These are phyloP conservation scores for Trichoplusia ni DNA, from an alignment of 1,140 invertebrate genomes.

Conservation along the genomic window DNA sequence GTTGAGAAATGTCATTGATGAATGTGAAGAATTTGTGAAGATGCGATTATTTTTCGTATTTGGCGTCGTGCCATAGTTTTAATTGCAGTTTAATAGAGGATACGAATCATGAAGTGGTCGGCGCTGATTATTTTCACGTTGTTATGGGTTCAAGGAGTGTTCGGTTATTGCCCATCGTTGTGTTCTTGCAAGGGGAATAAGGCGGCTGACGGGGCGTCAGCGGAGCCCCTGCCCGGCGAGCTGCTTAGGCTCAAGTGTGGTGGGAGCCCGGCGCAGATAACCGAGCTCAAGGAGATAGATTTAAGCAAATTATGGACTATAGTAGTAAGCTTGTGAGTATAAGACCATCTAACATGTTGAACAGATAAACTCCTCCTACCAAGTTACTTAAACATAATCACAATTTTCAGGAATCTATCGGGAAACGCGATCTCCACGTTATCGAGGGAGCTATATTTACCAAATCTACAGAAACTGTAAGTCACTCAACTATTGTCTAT, in stretches of 20 bases:
- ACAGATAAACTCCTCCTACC: not conserved
- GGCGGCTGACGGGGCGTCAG: conserved; percentile 46
- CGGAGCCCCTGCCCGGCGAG: conserved; percentile 59
- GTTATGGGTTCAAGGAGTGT: conserved; percentile 45
- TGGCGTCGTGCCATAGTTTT: conserved; percentile 74
- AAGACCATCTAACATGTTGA: not conserved
- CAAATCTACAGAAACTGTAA: conserved; percentile 78
- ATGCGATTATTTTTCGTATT: conserved; percentile 73
- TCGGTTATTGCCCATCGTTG: conserved; percentile 72
- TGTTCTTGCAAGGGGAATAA: conserved; percentile 71
- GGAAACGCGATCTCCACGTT: conserved; percentile 76
- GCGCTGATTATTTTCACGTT: conserved; percentile 50
- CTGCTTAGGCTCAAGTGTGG: conserved; percentile 71
- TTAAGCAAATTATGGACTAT: conserved; percentile 64
- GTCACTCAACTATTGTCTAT: conserved; percentile 36
- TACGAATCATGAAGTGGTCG: conserved; percentile 62
- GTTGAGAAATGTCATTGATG: conserved; percentile 49
- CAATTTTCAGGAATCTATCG: conserved; percentile 71
- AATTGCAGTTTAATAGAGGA: conserved; percentile 60
- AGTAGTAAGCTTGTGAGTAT: conserved; percentile 75
- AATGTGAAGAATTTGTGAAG: conserved; percentile 66
- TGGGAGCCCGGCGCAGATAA: conserved; percentile 64
- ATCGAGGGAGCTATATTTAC: conserved; percentile 71
- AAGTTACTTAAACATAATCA: not conserved
- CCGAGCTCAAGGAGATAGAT: conserved; percentile 76